A percentile compares a stretch with the other conserved stretches of the same genome.
Conservation (phyloP, 2,113 vertebrate species). For the Piaya cayana region DNA sequence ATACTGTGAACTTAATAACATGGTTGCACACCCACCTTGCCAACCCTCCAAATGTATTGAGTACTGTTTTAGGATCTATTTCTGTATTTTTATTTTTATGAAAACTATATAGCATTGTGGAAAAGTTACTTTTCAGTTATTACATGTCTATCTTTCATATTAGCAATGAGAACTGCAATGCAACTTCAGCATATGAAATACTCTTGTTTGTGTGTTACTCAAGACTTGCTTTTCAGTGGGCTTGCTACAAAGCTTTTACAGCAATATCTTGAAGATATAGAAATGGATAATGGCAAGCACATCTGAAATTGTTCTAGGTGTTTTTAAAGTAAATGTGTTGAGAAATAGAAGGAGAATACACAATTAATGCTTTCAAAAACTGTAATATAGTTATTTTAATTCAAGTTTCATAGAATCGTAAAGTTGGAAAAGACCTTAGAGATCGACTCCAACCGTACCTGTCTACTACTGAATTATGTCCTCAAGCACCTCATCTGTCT, state of each 20-base stretch:
- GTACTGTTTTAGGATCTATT: neutral
- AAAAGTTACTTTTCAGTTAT: neutral
- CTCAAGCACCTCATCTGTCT: no score
- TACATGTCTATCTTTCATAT: neutral
- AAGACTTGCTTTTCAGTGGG: neutral
- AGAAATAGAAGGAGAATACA: neutral
- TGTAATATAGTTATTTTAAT: neutral
- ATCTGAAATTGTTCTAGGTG: neutral
- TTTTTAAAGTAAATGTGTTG: neutral
- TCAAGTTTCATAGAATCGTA: neutral
- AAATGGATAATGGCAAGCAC: neutral
- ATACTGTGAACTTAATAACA: neutral
- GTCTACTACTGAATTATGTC: no score
- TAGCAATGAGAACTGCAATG: neutral
- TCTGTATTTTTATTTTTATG: neutral
- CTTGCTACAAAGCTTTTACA: neutral
- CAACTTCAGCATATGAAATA: neutral
- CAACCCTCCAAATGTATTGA: neutral
- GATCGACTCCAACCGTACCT: no score
- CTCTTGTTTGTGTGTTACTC: neutral
- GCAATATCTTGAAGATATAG: neutral
- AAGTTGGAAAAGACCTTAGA: no score
- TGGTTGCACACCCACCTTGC: neutral
- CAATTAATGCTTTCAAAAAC: neutral
- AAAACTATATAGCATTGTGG: neutral